Percentiles rank a stretch among this genome's conserved stretches.
Evolutionary conservation across 2,888 invertebrate species (phyloP).

Genomic region (Parnassius apollo): DNA sequence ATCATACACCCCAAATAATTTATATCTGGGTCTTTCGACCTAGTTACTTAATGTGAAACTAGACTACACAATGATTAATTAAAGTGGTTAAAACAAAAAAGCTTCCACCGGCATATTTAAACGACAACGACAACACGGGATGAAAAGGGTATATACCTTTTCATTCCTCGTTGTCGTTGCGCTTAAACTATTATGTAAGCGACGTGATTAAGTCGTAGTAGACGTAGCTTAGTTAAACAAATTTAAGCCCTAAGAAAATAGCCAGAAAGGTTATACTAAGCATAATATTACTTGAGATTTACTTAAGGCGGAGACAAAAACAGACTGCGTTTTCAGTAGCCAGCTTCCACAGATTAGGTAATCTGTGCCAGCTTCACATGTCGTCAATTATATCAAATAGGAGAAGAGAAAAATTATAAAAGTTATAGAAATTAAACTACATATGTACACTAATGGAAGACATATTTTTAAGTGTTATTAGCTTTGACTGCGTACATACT

Average conservation of each 20-base stretch:
- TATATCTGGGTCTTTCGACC: background rate
- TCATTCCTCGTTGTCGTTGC: slow-evolving; percentile 22
- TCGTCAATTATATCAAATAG: slow-evolving; percentile 2
- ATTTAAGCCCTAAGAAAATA: slow-evolving; percentile 10
- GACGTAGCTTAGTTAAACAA: slow-evolving; percentile 4
- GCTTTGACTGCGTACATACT: no score
- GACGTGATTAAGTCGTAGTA: slow-evolving; percentile 12
- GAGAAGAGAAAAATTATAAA: no score
- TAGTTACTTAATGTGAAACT: slow-evolving; percentile 7
- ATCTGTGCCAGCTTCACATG: slow-evolving; percentile 6
- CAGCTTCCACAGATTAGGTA: no score
- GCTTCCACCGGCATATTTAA: slow-evolving; percentile 6
- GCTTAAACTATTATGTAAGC: slow-evolving; percentile 21
- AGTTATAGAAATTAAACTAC: no score
- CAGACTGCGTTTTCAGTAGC: slow-evolving; percentile 6
- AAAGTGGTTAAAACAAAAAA: slow-evolving; percentile 17
- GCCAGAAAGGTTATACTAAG: slow-evolving; percentile 6
- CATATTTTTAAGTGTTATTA: no score
- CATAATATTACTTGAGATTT: background rate
- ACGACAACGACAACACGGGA: background rate
- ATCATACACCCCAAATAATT: slow-evolving; percentile 10
- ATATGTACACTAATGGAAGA: no score
- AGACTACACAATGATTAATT: slow-evolving; percentile 15
- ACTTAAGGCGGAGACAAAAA: background rate
- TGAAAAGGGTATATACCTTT: slow-evolving; percentile 6